phyloP scores from a whole-genome alignment of 2,888 invertebrate species.

The Catocala nupta region DNA sequence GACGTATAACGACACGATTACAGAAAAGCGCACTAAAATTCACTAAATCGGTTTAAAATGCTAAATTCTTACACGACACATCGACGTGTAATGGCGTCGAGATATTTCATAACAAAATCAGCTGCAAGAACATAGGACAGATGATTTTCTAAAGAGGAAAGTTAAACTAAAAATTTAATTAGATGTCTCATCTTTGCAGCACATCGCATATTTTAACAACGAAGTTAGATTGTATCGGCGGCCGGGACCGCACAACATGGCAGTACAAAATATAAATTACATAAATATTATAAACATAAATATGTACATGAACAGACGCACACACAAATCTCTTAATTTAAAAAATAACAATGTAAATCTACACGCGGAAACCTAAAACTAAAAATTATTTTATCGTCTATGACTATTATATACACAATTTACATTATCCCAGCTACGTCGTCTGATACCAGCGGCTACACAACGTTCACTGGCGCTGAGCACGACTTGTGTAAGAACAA shows the following conservation, averaged over 20 bases:
- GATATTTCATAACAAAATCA: background rate
- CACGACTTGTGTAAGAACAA: constrained; percentile 11
- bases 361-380: constrained; percentile 73
- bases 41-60: constrained; percentile 5
- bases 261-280: constrained; percentile 54
- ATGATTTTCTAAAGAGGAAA: too few relatives aligned
- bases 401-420: constrained; percentile 82
- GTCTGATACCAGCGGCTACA: constrained; percentile 47
- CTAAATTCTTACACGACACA: background rate
- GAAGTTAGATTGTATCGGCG: too few relatives aligned
- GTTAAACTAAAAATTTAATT: too few relatives aligned
- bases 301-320: constrained; percentile 61
- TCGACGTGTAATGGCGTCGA: background rate
- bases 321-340: constrained; percentile 60
- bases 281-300: constrained; percentile 64
- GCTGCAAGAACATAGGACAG: background rate
- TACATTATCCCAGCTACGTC: constrained; percentile 71
- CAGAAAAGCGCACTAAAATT: constrained; percentile 4
- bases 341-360: constrained; percentile 69
- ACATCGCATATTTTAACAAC: constrained; percentile 4
- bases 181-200: background rate
- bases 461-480: constrained; percentile 24
- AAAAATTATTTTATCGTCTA: constrained; percentile 68
- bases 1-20: background rate
- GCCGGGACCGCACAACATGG: constrained; percentile 30